phyloP scores from a whole-genome alignment of 2,113 vertebrate genomes.

The Sorex fumeus region DNA sequence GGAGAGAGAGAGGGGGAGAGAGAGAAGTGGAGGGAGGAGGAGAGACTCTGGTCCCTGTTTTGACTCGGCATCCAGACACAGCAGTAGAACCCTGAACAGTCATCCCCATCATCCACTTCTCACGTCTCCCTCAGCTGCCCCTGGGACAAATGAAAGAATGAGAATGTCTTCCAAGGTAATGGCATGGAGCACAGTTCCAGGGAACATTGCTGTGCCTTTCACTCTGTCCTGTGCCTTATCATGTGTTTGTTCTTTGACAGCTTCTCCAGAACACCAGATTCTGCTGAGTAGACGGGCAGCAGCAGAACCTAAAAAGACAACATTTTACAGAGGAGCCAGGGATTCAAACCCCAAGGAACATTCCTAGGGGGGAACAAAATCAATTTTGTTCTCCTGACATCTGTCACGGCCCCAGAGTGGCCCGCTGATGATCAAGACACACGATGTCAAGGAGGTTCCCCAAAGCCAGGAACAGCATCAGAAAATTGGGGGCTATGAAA shows the following conservation, averaged over 20 bases:
- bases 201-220: background rate
- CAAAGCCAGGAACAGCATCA: background rate
- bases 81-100: too few species aligned
- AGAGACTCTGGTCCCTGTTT: too few species aligned
- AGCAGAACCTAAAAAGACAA: background rate
- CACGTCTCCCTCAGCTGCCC: background rate
- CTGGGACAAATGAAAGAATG: background rate
- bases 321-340: background rate
- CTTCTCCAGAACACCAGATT: background rate
- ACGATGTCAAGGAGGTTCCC: background rate
- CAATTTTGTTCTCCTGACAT: too few species aligned
- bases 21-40: too few species aligned
- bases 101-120: background rate
- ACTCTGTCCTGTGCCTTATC: background rate
- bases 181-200: background rate
- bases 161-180: background rate
- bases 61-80: background rate
- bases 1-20: too few species aligned
- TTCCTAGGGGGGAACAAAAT: background rate
- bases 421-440: background rate
- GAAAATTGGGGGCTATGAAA: too few species aligned
- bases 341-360: background rate
- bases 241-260: background rate
- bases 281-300: too few species aligned
- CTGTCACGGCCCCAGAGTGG: too few species aligned